phyloP scores from a whole-genome alignment of 2,113 vertebrate genomes.

The Pycnonotus jocosus region DNA sequence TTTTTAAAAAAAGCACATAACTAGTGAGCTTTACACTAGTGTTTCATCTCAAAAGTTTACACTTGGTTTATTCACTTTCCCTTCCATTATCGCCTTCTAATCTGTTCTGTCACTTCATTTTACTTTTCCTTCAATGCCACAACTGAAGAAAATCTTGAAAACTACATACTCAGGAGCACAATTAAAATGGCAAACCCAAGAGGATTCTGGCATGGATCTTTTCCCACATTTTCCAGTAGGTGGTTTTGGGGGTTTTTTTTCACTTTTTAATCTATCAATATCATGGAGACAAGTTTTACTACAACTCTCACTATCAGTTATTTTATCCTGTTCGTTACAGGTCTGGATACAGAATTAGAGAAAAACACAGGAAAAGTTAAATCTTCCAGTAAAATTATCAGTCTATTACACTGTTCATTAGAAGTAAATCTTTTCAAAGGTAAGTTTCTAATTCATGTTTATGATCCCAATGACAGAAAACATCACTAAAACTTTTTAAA shows the following conservation, averaged over 20 bases:
- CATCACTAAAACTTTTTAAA: neutral
- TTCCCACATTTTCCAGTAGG: constrained; percentile 20
- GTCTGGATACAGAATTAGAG: constrained; percentile 7
- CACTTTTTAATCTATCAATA: neutral
- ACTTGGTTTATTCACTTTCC: constrained; percentile 64
- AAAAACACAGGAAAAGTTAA: neutral
- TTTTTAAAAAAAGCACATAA: neutral
- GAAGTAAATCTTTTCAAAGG: constrained; percentile 19
- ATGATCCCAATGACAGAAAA: neutral
- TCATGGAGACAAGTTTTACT: neutral
- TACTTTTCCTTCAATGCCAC: constrained; percentile 64
- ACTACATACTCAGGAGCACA: constrained; percentile 33
- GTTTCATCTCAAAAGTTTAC: constrained; percentile 60
- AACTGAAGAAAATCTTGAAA: constrained; percentile 62
- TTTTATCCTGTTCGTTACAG: constrained; percentile 13
- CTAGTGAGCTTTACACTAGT: neutral
- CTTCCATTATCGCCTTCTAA: constrained; percentile 58
- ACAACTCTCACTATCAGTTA: neutral
- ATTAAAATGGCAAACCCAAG: constrained; percentile 55
- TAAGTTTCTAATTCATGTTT: neutral
- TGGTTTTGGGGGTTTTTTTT: neutral
- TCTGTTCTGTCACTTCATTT: constrained; percentile 65
- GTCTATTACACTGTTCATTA: neutral
- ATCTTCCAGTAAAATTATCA: constrained; percentile 3
- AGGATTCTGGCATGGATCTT: constrained; percentile 21